Conservation (phyloP, 2,888 invertebrate genomes). For the Archaeoteleia sp. region DNA sequence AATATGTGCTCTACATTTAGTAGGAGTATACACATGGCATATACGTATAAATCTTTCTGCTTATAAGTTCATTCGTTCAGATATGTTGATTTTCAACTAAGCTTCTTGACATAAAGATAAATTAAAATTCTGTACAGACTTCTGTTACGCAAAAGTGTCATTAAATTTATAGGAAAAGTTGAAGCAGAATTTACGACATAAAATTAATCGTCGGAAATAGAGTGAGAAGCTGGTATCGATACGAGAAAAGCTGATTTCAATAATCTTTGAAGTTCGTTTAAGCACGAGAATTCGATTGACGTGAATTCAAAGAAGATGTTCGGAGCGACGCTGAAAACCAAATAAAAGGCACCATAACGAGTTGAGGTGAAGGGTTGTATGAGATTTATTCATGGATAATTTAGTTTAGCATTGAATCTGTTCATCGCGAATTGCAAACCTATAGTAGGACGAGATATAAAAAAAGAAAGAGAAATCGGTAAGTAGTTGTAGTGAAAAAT, state of each 20-base stretch:
- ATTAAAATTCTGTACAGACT: neutral
- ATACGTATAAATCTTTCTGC: too few relatives aligned
- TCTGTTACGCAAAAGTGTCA: neutral
- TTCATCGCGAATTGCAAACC: conserved; percentile 12
- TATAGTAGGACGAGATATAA: conserved; percentile 5
- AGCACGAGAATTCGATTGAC: conserved; percentile 52
- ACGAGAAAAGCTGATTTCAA: conserved; percentile 47
- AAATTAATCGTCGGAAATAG: conserved; percentile 9
- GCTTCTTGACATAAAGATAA: too few relatives aligned
- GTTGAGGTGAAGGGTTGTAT: conserved; percentile 16
- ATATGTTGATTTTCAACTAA: too few relatives aligned
- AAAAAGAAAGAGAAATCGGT: conserved; percentile 12
- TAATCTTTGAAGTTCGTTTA: conserved; percentile 55
- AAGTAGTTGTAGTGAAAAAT: conserved; percentile 31
- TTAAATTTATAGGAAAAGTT: neutral
- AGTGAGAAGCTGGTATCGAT: conserved; percentile 11
- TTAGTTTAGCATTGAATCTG: conserved; percentile 27
- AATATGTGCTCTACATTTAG: too few relatives aligned
- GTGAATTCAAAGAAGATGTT: conserved; percentile 25
- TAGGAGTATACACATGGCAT: too few relatives aligned
- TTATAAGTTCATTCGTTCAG: too few relatives aligned
- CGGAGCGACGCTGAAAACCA: conserved; percentile 14
- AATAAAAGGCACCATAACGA: conserved; percentile 26
- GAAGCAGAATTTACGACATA: conserved; percentile 9
- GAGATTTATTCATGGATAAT: conserved; percentile 20